Evolutionary conservation across 64 coral and sea anemone genomes (phyloP).

Genomic region (Catalaphyllia jardinei): DNA sequence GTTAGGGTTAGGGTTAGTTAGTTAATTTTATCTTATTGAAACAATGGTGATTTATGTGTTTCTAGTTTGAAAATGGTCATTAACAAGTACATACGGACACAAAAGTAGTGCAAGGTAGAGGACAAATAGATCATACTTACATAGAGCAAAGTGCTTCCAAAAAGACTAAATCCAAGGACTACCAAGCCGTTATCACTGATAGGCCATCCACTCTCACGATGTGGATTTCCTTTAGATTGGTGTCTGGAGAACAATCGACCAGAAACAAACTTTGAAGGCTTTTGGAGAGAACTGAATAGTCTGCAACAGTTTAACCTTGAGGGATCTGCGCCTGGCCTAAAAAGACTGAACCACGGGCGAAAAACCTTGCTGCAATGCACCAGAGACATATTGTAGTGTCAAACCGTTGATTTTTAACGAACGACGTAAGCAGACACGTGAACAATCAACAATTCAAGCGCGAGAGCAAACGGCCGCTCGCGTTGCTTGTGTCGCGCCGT

Average conservation of each 20-base stretch:
- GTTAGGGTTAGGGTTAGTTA: no score
- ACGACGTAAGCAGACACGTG: no score
- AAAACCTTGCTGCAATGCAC: constrained; percentile 62
- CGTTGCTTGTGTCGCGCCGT: no score
- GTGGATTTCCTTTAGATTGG: neutral
- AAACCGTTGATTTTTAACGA: neutral
- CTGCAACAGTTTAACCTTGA: constrained; percentile 7
- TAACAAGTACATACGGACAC: no score
- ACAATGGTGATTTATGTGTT: no score
- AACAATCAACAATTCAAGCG: no score
- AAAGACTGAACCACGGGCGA: constrained; percentile 56
- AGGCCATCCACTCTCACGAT: neutral
- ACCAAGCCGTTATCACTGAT: constrained; percentile 59
- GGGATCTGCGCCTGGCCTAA: constrained; percentile 33
- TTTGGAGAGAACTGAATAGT: constrained; percentile 42
- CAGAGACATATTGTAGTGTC: constrained; percentile 47
- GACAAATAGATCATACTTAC: constrained; percentile 6
- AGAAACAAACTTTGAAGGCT: neutral
- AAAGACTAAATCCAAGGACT: constrained; percentile 37
- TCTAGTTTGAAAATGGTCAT: no score
- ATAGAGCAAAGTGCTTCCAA: constrained; percentile 3
- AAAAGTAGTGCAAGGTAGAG: no score
- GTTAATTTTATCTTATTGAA: no score
- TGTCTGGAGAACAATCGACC: neutral
- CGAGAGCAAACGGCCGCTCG: no score